These are phyloP conservation scores for Delphinus delphis DNA, from an alignment of 2,113 vertebrate genomes.

Conservation along the genomic window DNA sequence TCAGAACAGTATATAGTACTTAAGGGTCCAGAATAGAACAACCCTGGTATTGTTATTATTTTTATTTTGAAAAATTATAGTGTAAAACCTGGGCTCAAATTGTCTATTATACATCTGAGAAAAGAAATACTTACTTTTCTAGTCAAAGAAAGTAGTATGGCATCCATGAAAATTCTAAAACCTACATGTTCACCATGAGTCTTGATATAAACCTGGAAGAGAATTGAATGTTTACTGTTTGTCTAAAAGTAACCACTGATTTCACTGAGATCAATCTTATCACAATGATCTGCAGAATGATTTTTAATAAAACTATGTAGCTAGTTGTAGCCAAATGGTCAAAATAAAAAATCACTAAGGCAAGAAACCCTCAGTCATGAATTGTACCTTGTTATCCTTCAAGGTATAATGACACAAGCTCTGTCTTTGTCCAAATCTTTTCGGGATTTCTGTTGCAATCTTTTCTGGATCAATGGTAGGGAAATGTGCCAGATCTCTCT, in stretches of 20 bases:
- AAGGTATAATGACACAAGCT: slow-evolving; percentile 98
- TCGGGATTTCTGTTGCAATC: slow-evolving; percentile 91
- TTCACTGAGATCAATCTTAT: neutral
- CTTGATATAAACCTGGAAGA: slow-evolving; percentile 92
- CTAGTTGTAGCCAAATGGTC: neutral
- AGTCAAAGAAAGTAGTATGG: slow-evolving; percentile 94
- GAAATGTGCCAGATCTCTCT: slow-evolving; percentile 89
- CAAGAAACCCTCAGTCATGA: neutral
- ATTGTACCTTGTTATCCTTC: slow-evolving; percentile 92
- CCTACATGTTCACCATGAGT: slow-evolving; percentile 97
- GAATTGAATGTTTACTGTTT: slow-evolving; percentile 25
- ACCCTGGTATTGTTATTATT: neutral
- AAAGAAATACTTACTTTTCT: slow-evolving; percentile 89
- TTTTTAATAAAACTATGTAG: neutral
- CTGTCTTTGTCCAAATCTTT: slow-evolving; percentile 95
- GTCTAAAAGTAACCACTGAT: neutral
- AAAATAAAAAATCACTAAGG: neutral
- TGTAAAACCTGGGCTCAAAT: neutral
- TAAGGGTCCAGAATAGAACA: neutral
- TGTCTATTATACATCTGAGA: neutral
- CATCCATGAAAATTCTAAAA: slow-evolving; percentile 98
- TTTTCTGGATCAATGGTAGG: slow-evolving; percentile 89
- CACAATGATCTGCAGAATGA: neutral
- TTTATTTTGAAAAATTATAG: slow-evolving; percentile 2
- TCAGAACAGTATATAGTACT: neutral